Percentiles rank a stretch among this genome's conserved stretches.
These are phyloP conservation scores for Caenorhabditis doughertyi DNA, from an alignment of 2,888 invertebrate genomes.

Conservation along the genomic window DNA sequence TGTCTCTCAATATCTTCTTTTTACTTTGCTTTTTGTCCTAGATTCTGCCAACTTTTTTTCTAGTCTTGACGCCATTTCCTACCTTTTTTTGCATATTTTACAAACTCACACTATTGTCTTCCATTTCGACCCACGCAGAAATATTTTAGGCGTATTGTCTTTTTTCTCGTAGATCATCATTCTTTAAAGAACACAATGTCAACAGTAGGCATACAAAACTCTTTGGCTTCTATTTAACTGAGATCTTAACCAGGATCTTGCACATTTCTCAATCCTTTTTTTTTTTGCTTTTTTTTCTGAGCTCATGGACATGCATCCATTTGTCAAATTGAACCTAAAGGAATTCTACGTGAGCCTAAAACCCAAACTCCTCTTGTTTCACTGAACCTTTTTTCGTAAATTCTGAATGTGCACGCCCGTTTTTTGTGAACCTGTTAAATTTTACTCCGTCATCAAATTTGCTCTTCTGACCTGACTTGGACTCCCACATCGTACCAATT, in stretches of 20 bases:
- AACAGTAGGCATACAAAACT: conserved; percentile 9
- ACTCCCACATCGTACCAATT: conserved; percentile 18
- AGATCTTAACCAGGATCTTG: neutral
- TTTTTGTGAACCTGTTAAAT: conserved; percentile 2
- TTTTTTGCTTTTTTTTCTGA: neutral
- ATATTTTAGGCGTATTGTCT: conserved; percentile 14
- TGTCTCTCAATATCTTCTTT: neutral
- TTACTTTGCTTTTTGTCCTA: conserved; percentile 29
- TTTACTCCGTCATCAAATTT: conserved; percentile 2
- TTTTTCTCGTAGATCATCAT: conserved; percentile 11
- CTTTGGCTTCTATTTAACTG: neutral
- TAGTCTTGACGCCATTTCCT: conserved; percentile 3
- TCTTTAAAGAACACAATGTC: neutral
- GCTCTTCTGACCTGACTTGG: conserved; percentile 35
- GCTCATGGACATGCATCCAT: conserved; percentile 32
- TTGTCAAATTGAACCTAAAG: conserved; percentile 58
- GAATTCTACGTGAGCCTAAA: conserved; percentile 12
- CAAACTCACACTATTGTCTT: conserved; percentile 52
- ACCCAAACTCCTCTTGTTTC: conserved; percentile 31
- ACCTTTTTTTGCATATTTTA: conserved; percentile 36
- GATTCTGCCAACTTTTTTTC: conserved; percentile 1
- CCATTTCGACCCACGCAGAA: conserved; percentile 34
- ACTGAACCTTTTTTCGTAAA: conserved; percentile 31
- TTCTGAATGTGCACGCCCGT: conserved; percentile 19
- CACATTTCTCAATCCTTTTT: neutral